Base-by-base conservation (phyloP, 2,888 invertebrate genomes). In the Apantesis nais region DNA sequence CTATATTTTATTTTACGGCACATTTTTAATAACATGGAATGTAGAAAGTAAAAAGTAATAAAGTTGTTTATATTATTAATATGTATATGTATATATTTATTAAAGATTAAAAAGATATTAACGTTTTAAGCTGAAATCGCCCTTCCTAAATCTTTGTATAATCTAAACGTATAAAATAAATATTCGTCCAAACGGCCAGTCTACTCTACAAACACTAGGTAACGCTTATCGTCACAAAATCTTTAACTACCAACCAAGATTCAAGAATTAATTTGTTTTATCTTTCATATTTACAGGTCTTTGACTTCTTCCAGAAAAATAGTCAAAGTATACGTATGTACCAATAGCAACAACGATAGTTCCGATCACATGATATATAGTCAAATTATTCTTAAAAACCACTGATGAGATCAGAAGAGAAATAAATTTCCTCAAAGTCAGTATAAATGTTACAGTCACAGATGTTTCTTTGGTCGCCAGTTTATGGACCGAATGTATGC, bases 321-420 rank as follows among this genome's bases (percentile, higher is more conserved):
- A 93, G 76, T 94, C 91, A 71, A 95, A 95, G 83, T 94, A 95
- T 3, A 93, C 86, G 83, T 86, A 92, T 44, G 94, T 94, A 25
- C 95, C 95, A 3, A 90, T 67, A 44, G 86, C 87, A 9, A 95
- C 94, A 69, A 93, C 85, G 29, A 88, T 67, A 1, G 93, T 88
- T 3, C 94, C 94, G 37, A 91, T 25, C 2, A 91, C 81, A 81
- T 95, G 95, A 67, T 89, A 88, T 44, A 86, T 16, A 25, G 93
- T 94, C 44, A 94, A 81, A 84, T 88, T 93, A 83, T 90, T 94
- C 83, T 94, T 94, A 89, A 95, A 95, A 79, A 93, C 84, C 83
- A 94, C 8, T 0, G 93, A 87, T 0, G 95, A 94, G 79, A 94
- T 85, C 64, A 94, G 64, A 2, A 95, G 77, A 9, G 94, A 94